Evolutionary conservation across 2,888 invertebrate species (phyloP), one percentile per base, ranked within the genome.

Genomic region (Corythucha ciliata): DNA sequence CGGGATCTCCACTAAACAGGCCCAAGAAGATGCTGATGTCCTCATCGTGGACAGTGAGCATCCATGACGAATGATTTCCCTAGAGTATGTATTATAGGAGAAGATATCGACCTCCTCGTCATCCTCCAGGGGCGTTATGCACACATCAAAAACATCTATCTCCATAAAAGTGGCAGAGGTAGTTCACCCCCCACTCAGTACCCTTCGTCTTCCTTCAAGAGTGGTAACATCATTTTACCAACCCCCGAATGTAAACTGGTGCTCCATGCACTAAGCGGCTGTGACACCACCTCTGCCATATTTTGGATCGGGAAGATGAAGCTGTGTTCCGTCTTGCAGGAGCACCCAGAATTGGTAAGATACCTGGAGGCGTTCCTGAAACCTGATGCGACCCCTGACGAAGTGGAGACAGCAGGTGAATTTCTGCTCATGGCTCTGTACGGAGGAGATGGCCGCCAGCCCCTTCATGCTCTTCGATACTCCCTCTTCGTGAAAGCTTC

Each of bases 301-400:
- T 46, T 34, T 27, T 12, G 20, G 8, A 20, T 34, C 14, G 46
- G 46, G 21, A 46, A 46, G 26, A 21, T 46, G 34, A 46, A 46
- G 20, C 34, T 21, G 22, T 7, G 6, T 12, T 16, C 1, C 7
- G 18, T 46, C 20, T 34, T 46, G 16, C 16, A 46, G 14, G 16
- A 16, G 46, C 21, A 46, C 33, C 4, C 3, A 3, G 8, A 29
- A 7, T 22, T 46, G 6, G 7, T 21, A 3, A 12, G 20, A 14
- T 20, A 18, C n/a, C 18, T 46, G 12, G 34, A 46, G 32, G 46
- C 22, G n/a, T 46, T 46, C 20, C 32, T 21, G 7, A 22, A 46
- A 21, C 33, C 46, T 16, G 24, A 46, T 39, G 46, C 46, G 7
- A 16, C 8, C 27, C 44, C 44, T 42, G 44, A 42, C 6, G 26